Evolutionary conservation across 2,888 invertebrate genomes (phyloP).

Genomic region (Mylabris sibirica): DNA sequence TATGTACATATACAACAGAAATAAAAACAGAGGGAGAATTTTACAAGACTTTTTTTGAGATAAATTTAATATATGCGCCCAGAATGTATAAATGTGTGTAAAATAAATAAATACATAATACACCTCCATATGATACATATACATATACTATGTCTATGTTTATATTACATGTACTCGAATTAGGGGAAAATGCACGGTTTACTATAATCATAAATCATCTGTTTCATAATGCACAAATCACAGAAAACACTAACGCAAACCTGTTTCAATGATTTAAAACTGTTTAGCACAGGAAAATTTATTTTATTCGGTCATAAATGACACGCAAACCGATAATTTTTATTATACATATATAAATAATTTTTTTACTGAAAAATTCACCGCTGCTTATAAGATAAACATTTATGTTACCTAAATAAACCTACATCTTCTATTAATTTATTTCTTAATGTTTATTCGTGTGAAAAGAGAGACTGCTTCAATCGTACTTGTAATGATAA

Average conservation of each 20-base stretch:
- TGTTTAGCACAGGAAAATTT: conserved; percentile 17
- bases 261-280: conserved; percentile 26
- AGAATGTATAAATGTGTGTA: background rate
- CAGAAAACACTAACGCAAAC: conserved; percentile 21
- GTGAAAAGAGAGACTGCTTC: background rate
- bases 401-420: background rate
- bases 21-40: background rate
- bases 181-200: conserved; percentile 15
- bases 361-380: background rate
- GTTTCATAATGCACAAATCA: conserved; percentile 26
- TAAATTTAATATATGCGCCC: conserved; percentile 11
- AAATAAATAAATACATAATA: background rate
- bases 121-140: background rate
- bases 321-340: conserved; percentile 29
- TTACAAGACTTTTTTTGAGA: background rate
- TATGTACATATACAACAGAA: background rate
- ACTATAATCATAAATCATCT: conserved; percentile 19
- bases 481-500: background rate
- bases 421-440: background rate
- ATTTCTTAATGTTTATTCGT: background rate
- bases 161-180: conserved; percentile 16
- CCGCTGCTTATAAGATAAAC: background rate
- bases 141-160: conserved; percentile 17
- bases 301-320: conserved; percentile 20
- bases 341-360: conserved; percentile 4